Conservation (phyloP, 2,888 invertebrate genomes). For the Chaitophorus viminalis region DNA sequence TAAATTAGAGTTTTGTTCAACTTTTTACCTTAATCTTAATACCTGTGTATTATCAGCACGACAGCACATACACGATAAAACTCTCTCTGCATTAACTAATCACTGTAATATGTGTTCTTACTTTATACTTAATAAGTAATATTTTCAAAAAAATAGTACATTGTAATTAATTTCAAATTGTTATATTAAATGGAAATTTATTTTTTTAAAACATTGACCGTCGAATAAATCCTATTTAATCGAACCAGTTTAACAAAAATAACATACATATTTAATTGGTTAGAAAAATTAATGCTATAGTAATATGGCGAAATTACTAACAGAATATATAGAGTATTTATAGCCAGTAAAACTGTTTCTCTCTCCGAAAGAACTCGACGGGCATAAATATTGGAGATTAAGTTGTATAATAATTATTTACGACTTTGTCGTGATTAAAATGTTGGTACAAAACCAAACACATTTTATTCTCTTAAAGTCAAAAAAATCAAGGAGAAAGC, state of each 20-base stretch:
- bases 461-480: slow-evolving; percentile 2
- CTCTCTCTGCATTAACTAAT: background rate
- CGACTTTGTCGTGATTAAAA: background rate
- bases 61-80: too few relatives aligned
- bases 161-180: background rate
- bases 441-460: background rate
- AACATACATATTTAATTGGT: background rate
- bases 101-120: background rate
- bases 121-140: background rate
- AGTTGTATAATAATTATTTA: slow-evolving; percentile 6
- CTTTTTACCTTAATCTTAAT: background rate
- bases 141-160: background rate
- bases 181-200: background rate
- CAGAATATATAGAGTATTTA: background rate
- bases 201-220: background rate
- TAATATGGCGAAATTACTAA: background rate
- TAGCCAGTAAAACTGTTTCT: slow-evolving; percentile 1
- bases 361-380: background rate
- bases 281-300: background rate
- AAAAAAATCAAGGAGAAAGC: slow-evolving; percentile 34
- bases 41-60: background rate
- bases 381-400: background rate
- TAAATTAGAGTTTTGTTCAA: background rate
- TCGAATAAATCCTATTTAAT: background rate
- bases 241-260: background rate